Percentiles rank a stretch among this genome's conserved stretches.
Conservation (phyloP, 2,797 vertebrate genomes). For the Discoglossus pictus region DNA sequence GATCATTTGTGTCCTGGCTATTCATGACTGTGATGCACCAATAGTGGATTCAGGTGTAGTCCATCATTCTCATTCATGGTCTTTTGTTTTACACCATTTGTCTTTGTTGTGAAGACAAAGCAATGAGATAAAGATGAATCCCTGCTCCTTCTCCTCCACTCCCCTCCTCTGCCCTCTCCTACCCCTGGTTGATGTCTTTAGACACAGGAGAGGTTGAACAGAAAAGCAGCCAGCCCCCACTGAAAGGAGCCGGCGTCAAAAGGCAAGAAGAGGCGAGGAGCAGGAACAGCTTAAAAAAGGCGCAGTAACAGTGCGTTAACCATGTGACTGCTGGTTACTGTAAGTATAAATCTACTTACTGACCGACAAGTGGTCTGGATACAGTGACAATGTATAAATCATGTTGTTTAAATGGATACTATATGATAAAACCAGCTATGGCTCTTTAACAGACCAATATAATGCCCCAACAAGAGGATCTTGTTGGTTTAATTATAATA, state of each 20-base stretch:
- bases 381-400: not conserved
- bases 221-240: constrained; percentile 33
- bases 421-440: no score
- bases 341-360: constrained; percentile 34
- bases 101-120: constrained; percentile 20
- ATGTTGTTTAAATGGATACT: not conserved
- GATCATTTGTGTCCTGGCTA: no score
- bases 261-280: constrained; percentile 39
- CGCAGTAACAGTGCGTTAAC: constrained; percentile 48
- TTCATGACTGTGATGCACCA: no score
- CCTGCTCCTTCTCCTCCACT: constrained; percentile 12
- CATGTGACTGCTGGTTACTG: constrained; percentile 49
- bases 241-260: constrained; percentile 25
- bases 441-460: no score
- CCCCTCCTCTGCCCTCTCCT: not conserved
- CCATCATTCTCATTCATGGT: not conserved
- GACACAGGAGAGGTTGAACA: constrained; percentile 46
- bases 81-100: constrained; percentile 13
- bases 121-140: constrained; percentile 19
- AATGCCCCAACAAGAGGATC: no score
- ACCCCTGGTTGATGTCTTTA: constrained; percentile 42
- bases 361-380: not conserved
- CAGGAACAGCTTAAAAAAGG: constrained; percentile 48
- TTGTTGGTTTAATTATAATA: no score
- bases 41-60: no score